These are phyloP conservation scores for Chrysogorgia sp. DNA, from an alignment of 92 coral and sea anemone genomes.

Conservation along the genomic window DNA sequence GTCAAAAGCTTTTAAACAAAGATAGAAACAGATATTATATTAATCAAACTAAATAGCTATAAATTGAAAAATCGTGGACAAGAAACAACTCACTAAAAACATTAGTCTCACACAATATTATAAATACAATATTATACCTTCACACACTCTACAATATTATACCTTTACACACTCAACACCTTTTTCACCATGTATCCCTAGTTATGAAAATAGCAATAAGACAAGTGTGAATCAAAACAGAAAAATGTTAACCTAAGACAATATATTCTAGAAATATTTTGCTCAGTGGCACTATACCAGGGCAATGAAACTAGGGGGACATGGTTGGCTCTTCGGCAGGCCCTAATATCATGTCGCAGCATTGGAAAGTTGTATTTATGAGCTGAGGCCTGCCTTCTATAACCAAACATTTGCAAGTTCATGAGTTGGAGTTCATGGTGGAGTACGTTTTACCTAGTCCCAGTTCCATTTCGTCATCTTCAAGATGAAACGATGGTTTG, in stretches of 20 bases:
- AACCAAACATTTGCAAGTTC: too few species aligned
- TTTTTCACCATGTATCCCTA: constrained; percentile 99
- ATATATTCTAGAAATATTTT: too few species aligned
- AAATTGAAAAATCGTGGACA: not conserved
- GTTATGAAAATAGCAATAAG: not conserved
- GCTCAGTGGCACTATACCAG: too few species aligned
- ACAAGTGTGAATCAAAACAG: not conserved
- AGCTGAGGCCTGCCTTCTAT: too few species aligned
- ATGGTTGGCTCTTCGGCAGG: too few species aligned
- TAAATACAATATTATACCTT: too few species aligned
- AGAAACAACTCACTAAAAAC: not conserved
- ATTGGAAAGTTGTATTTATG: too few species aligned
- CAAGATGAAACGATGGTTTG: constrained; percentile 81
- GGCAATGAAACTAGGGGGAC: too few species aligned
- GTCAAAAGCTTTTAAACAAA: constrained; percentile 60
- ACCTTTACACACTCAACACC: constrained; percentile 91
- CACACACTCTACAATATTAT: too few species aligned
- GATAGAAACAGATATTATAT: not conserved
- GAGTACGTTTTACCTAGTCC: constrained; percentile 76
- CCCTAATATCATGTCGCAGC: too few species aligned
- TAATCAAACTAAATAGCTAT: not conserved
- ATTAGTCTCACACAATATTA: too few species aligned
- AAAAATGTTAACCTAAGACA: not conserved
- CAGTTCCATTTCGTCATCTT: constrained; percentile 90
- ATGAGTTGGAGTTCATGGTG: too few species aligned